phyloP scores from a whole-genome alignment of 2,888 invertebrate species.

The Drosophila differens region DNA sequence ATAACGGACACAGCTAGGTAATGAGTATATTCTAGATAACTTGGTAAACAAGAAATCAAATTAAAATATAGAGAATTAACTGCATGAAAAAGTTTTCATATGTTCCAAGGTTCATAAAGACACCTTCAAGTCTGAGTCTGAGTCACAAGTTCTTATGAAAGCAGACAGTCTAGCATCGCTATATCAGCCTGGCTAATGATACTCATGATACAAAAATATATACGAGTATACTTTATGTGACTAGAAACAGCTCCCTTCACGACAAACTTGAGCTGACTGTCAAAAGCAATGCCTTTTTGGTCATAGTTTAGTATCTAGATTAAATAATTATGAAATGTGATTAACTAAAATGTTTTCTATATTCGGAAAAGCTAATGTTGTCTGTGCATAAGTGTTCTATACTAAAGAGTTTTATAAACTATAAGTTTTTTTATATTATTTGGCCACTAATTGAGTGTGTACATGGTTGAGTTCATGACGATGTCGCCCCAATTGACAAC shows the following conservation, averaged over 20 bases:
- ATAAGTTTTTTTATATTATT: not conserved
- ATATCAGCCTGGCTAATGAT: not conserved
- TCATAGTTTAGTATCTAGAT: not conserved
- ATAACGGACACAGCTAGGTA: too few species aligned
- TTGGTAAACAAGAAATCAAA: too few species aligned
- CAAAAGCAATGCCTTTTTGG: not conserved
- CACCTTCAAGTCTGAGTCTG: too few species aligned
- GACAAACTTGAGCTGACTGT: not conserved
- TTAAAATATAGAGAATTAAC: too few species aligned
- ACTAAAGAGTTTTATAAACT: not conserved
- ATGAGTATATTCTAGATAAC: too few species aligned
- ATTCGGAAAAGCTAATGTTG: not conserved
- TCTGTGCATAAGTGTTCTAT: not conserved
- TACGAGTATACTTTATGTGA: too few species aligned
- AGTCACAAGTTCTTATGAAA: too few species aligned
- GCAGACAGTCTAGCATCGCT: not conserved
- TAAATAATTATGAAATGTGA: not conserved
- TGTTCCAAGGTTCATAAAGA: too few species aligned
- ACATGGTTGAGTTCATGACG: not conserved
- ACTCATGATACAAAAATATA: too few species aligned
- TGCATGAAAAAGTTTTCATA: too few species aligned
- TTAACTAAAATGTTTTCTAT: not conserved
- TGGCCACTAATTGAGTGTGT: conserved; percentile 28
- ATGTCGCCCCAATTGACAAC: conserved; percentile 1
- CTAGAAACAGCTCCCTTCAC: too few species aligned